A percentile compares a stretch with the other conserved stretches of the same genome.
Conservation (phyloP, 2,113 vertebrate species). For the Puntigrus tetrazona region DNA sequence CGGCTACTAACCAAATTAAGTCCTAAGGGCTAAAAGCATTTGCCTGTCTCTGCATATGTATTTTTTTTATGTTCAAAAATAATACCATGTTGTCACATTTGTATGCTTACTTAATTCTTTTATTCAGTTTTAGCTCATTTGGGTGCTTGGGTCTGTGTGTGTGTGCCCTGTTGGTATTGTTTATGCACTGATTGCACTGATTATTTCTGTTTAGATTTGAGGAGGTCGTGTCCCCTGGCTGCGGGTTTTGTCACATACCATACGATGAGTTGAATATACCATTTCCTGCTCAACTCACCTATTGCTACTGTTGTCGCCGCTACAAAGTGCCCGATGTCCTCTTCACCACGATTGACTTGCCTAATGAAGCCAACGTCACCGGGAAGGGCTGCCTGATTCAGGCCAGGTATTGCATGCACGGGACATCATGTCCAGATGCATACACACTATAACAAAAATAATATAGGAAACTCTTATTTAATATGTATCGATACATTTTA, state of each 20-base stretch:
- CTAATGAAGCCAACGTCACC: conserved; percentile 76
- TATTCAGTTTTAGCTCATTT: not conserved
- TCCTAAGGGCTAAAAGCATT: not conserved
- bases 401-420: conserved; percentile 76
- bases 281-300: conserved; percentile 94
- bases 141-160: not conserved
- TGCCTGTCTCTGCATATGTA: conserved; percentile 1
- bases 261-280: conserved; percentile 98
- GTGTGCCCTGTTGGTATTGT: not conserved
- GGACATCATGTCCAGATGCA: not conserved
- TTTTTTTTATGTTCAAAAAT: not conserved
- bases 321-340: conserved; percentile 91
- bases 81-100: not conserved
- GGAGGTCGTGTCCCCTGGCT: conserved; percentile 83
- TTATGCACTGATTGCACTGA: not conserved
- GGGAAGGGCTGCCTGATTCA: conserved; percentile 90
- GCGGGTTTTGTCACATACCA: conserved; percentile 96
- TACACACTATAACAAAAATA: not conserved
- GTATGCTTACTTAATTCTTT: not conserved
- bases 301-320: conserved; percentile 88
- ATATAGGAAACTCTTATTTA: not conserved
- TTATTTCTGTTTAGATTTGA: conserved; percentile 80
- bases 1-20: conserved; percentile 44
- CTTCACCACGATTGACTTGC: conserved; percentile 87
- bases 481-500: too few relatives aligned